Evolutionary conservation across 2,113 vertebrate genomes (phyloP).

Genomic region (Saimiri boliviensis): DNA sequence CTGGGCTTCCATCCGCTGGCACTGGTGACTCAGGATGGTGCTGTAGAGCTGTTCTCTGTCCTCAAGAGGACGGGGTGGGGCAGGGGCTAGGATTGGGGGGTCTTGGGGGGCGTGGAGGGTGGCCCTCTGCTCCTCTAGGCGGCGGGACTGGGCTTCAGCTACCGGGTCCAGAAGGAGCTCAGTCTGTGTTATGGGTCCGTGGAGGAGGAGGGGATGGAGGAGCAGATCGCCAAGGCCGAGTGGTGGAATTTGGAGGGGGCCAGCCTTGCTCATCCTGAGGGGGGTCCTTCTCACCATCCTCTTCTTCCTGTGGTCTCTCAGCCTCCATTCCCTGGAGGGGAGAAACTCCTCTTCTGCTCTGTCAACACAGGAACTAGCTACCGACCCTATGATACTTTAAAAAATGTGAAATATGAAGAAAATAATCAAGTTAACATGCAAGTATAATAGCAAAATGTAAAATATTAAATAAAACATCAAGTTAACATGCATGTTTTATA

Average conservation of each 20-base stretch:
- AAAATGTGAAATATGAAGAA: slow-evolving; percentile 39
- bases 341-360: too few relatives aligned
- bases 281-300: too few relatives aligned
- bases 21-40: slow-evolving; percentile 90
- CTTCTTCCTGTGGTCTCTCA: too few relatives aligned
- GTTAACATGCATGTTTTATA: background rate
- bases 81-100: background rate
- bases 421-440: background rate
- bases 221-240: slow-evolving; percentile 76
- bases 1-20: slow-evolving; percentile 93
- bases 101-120: slow-evolving; percentile 70
- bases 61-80: slow-evolving; percentile 63
- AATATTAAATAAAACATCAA: slow-evolving; percentile 26
- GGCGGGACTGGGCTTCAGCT: slow-evolving; percentile 88
- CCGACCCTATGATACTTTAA: slow-evolving; percentile 36
- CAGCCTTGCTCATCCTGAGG: slow-evolving; percentile 61
- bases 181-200: slow-evolving; percentile 78
- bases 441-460: background rate
- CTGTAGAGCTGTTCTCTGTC: slow-evolving; percentile 90
- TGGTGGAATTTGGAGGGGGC: slow-evolving; percentile 53
- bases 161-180: slow-evolving; percentile 93
- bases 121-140: slow-evolving; percentile 91
- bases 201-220: slow-evolving; percentile 76
- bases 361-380: too few relatives aligned
- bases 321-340: too few relatives aligned